Percentiles rank a stretch among this genome's conserved stretches.
Conservation (phyloP, 1,140 invertebrate species). For the Rhopalosiphum padi region DNA sequence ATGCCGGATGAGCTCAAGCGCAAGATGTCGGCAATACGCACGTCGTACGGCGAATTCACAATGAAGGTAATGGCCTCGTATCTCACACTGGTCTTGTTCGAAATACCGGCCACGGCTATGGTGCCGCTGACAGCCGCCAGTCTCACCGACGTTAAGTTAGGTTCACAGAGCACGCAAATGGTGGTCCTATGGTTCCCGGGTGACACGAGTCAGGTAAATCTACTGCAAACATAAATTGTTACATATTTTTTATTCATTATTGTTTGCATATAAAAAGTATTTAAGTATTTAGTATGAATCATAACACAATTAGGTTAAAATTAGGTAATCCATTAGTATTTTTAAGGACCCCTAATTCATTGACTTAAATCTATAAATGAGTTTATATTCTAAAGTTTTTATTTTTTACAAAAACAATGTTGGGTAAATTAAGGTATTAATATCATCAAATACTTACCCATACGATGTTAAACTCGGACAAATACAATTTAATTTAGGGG, state of each 20-base stretch:
- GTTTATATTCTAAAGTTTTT: no score
- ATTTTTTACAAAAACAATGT: no score
- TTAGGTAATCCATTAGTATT: no score
- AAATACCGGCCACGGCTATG: background rate
- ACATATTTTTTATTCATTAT: background rate
- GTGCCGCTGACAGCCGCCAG: background rate
- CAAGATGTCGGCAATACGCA: background rate
- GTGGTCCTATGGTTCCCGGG: background rate
- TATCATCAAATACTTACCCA: no score
- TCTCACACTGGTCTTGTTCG: slow-evolving; percentile 2
- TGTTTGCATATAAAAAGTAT: background rate
- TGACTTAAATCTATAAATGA: no score
- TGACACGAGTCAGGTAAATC: background rate
- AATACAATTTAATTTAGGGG: no score
- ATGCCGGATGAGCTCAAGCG: background rate
- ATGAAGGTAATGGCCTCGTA: background rate
- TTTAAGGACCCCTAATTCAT: no score
- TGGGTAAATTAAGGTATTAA: background rate
- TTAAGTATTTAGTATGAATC: background rate
- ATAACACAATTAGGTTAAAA: background rate
- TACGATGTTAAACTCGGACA: no score
- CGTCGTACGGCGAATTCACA: background rate
- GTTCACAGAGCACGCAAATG: slow-evolving; percentile 12
- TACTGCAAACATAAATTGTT: background rate
- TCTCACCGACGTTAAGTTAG: background rate